Evolutionary conservation across 2,113 vertebrate genomes (phyloP).

Genomic region (Bubalus kerabau): DNA sequence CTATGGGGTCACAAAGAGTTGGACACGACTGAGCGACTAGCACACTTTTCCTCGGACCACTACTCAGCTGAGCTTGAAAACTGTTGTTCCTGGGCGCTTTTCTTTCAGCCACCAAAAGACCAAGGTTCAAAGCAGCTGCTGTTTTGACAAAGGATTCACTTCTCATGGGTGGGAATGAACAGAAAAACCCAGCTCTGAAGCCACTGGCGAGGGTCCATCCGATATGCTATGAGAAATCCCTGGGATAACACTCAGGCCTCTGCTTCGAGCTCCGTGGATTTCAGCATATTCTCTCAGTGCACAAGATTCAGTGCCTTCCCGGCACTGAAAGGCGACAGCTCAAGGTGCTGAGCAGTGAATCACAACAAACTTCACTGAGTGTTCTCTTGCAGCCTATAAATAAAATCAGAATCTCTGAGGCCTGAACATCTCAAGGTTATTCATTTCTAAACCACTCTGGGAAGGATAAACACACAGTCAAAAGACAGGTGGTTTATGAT

Average conservation of each 20-base stretch:
- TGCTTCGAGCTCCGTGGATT: neutral
- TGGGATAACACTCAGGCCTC: neutral
- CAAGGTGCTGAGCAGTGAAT: slow-evolving; percentile 51
- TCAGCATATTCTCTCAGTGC: neutral
- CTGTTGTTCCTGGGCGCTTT: slow-evolving; percentile 24
- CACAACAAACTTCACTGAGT: slow-evolving; percentile 40
- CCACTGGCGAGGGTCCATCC: neutral
- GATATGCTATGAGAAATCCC: neutral
- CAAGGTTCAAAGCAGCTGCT: slow-evolving; percentile 27
- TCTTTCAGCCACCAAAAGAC: slow-evolving; percentile 14
- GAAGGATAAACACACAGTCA: neutral
- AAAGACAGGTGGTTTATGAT: neutral
- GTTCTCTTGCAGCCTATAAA: slow-evolving; percentile 47
- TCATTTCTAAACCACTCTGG: neutral
- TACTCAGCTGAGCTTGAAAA: slow-evolving; percentile 37
- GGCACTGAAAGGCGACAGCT: neutral
- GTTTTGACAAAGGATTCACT: neutral
- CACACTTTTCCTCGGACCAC: slow-evolving; percentile 48
- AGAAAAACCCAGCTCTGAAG: neutral
- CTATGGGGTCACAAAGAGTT: neutral
- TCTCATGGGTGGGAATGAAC: neutral
- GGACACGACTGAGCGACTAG: neutral
- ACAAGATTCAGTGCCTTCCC: neutral
- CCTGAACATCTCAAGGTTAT: slow-evolving; percentile 48
- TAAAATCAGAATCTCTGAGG: slow-evolving; percentile 35